Conservation (phyloP, 1,140 invertebrate species). For the Rhynchophorus ferrugineus region DNA sequence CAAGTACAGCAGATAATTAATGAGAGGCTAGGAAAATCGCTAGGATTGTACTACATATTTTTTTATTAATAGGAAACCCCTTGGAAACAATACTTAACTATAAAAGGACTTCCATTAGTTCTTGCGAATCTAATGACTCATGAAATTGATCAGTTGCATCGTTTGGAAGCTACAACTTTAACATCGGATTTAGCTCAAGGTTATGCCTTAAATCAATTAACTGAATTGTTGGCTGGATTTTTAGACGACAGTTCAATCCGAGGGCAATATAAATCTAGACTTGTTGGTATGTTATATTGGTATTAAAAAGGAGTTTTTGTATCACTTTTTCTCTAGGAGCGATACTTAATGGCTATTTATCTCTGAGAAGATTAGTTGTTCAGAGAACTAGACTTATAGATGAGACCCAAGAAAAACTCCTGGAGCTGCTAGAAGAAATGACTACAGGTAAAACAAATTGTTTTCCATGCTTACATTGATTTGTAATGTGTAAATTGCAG, state of each 20-base stretch:
- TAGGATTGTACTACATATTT: neutral
- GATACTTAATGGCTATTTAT: conserved; percentile 89
- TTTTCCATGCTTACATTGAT: conserved; percentile 12
- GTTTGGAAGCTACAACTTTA: conserved; percentile 81
- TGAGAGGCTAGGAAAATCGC: too few relatives aligned
- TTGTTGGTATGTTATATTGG: conserved; percentile 51
- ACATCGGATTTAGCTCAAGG: conserved; percentile 92
- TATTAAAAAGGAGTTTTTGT: neutral
- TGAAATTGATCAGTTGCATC: conserved; percentile 80
- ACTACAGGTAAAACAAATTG: conserved; percentile 61
- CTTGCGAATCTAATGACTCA: conserved; percentile 79
- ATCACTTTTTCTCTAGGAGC: conserved; percentile 43
- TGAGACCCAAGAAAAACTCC: conserved; percentile 91
- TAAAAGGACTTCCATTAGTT: conserved; percentile 75
- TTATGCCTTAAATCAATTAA: conserved; percentile 78
- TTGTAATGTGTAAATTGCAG: conserved; percentile 41
- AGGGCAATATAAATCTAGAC: conserved; percentile 79
- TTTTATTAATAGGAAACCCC: conserved; percentile 56
- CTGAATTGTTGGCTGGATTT: conserved; percentile 79
- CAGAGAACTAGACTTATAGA: conserved; percentile 92
- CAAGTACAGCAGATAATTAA: too few relatives aligned
- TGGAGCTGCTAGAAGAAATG: conserved; percentile 93
- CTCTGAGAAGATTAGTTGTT: conserved; percentile 81
- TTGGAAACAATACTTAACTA: conserved; percentile 89
- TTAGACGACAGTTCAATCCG: conserved; percentile 75